Evolutionary conservation across 2,797 vertebrate species (phyloP), one percentile per base, ranked within the genome.

Genomic region (Bradypodion pumilum): DNA sequence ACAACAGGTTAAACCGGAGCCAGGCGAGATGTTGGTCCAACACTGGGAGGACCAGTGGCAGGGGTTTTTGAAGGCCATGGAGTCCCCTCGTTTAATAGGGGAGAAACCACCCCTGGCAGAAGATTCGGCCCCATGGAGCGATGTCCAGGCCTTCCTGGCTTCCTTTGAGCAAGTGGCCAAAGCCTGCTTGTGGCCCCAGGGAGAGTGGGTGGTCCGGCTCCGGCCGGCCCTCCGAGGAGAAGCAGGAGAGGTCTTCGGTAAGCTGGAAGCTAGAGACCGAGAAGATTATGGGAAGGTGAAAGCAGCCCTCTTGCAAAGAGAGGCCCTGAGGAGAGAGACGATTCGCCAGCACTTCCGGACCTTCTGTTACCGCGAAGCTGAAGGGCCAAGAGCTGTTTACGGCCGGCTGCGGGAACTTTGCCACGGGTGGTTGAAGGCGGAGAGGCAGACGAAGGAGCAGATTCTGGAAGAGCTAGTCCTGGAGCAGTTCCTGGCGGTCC

Each of bases 101-200:
- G 65, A 27, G 25, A 19, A 7, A 63, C 12, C 46, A 27, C 44
- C 7, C 0, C 5, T 35, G n/a, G 23, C 46, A 1, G n/a, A 52
- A 15, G 46, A 69, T 23, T 16, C 32, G 9, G 21, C 21, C 4
- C 44, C 21, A 1, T 80, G 78, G 78, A 23, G 25, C 0, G 32
- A 69, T 2, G 7, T 46, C 1, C 52, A 52, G 1, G 78, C 63
- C 7, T 80, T 80, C 32, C 46, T 80, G 78, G 32, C n/a, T n/a
- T 69, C 78, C 46, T 80, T 69, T 4, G 78, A 79, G 63, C 63
- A 79, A 68, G 77, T 66, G 62, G 77, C 77, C 42, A 2, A 49
- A 21, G 77, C 77, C 62, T 78, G 77, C 2, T 29, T 0, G 42
- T 78, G 77, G 77, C 77, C 77, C 42, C 32, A 66, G n/a, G 77